Conservation (phyloP, 1,140 invertebrate species). For the Drosophila nannoptera region DNA sequence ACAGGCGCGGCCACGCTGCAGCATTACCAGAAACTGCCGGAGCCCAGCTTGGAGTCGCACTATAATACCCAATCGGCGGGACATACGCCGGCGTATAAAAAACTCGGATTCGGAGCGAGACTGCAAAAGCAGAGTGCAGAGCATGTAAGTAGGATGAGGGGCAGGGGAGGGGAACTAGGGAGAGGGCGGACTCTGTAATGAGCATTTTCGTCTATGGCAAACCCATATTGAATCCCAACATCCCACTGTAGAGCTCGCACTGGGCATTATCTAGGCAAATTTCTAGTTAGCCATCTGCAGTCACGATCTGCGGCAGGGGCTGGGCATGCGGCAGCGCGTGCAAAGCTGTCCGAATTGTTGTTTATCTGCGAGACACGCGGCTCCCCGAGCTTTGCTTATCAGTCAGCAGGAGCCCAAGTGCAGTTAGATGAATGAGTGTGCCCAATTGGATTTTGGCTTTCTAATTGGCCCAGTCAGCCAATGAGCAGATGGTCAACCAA, state of each 20-base stretch:
- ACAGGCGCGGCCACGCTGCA: conserved; percentile 56
- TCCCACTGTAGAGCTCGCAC: neutral
- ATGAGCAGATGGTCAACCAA: conserved; percentile 9
- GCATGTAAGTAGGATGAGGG: too few relatives aligned
- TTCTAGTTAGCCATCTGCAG: conserved; percentile 2
- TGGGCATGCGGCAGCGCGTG: neutral
- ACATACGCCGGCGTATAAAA: conserved; percentile 52
- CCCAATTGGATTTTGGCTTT: conserved; percentile 38
- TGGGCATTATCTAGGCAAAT: conserved; percentile 1
- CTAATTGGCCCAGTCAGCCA: conserved; percentile 38
- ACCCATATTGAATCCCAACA: too few relatives aligned
- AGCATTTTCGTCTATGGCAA: too few relatives aligned
- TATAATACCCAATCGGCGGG: conserved; percentile 59
- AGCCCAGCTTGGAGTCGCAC: conserved; percentile 50
- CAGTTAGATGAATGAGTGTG: conserved; percentile 12
- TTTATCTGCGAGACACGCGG: conserved; percentile 33
- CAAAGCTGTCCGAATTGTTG: conserved; percentile 3
- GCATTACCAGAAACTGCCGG: conserved; percentile 62
- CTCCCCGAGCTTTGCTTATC: conserved; percentile 37
- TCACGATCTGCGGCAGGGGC: neutral
- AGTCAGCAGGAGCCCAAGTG: neutral
- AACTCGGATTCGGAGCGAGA: conserved; percentile 44
- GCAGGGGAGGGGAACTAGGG: too few relatives aligned
- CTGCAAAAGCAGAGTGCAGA: conserved; percentile 43
- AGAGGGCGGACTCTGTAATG: too few relatives aligned